Conservation (phyloP, 92 coral and sea anemone species). For the Epizoanthus ramosus region DNA sequence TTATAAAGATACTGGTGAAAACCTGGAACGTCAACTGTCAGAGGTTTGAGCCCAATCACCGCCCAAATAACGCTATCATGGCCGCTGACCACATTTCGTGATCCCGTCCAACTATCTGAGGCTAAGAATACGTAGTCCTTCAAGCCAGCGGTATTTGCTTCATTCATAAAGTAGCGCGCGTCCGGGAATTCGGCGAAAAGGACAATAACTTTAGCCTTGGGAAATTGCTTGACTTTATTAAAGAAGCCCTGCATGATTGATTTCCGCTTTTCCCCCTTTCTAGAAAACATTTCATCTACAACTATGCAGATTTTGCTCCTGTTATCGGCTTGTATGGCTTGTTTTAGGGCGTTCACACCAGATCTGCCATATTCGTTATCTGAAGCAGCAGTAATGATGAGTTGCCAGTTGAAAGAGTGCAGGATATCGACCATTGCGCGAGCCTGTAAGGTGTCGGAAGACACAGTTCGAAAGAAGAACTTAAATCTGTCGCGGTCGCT, state of each 20-base stretch:
- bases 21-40: constrained; percentile 34
- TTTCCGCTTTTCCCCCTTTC: constrained; percentile 46
- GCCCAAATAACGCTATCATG: constrained; percentile 52
- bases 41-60: constrained; percentile 59
- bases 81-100: constrained; percentile 54
- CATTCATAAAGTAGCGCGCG: constrained; percentile 64
- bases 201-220: constrained; percentile 57
- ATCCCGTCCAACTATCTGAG: constrained; percentile 79
- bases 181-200: constrained; percentile 76
- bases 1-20: constrained; percentile 34
- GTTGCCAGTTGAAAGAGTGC: constrained; percentile 52
- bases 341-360: constrained; percentile 67
- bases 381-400: constrained; percentile 60
- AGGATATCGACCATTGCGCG: constrained; percentile 64
- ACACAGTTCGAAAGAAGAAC: constrained; percentile 77
- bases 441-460: constrained; percentile 74
- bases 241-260: constrained; percentile 42
- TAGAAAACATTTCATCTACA: constrained; percentile 64
- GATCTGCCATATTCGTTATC: constrained; percentile 78
- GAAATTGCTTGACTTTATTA: constrained; percentile 42
- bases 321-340: constrained; percentile 42
- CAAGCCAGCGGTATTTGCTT: constrained; percentile 53
- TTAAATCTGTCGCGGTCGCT: constrained; percentile 76
- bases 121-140: constrained; percentile 67
- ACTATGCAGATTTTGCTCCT: constrained; percentile 56